Evolutionary conservation across 2,797 vertebrate species (phyloP).

Genomic region (Cheirogaleus major): DNA sequence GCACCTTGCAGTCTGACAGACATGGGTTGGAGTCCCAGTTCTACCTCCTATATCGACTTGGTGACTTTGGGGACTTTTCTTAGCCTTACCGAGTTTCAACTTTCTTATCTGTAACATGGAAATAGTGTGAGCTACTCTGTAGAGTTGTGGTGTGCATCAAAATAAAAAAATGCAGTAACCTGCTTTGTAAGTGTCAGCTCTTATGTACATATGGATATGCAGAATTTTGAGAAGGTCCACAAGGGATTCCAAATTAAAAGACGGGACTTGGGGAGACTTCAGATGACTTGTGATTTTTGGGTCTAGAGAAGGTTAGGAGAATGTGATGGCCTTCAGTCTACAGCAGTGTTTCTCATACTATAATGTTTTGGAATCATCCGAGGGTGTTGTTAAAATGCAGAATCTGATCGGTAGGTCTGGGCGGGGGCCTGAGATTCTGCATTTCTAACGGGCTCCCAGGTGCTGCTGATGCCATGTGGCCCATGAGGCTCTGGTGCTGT

Average conservation of each 20-base stretch:
- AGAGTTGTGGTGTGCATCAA: not conserved
- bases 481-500: not conserved
- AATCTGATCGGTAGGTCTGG: not conserved
- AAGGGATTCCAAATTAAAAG: not conserved
- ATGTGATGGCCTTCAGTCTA: not conserved
- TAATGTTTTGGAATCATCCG: not conserved
- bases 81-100: not conserved
- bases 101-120: not conserved
- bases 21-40: not conserved
- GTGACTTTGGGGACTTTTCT: not conserved
- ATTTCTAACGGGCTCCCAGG: not conserved
- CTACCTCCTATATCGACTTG: not conserved
- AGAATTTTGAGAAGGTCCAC: not conserved
- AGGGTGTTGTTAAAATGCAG: not conserved
- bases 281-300: not conserved
- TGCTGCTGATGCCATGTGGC: not conserved
- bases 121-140: not conserved
- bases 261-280: not conserved
- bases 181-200: not conserved
- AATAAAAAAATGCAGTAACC: not conserved
- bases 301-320: not conserved
- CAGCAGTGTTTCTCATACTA: not conserved
- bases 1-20: not conserved
- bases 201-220: accelerated
- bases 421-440: not conserved